phyloP scores from a whole-genome alignment of 2,797 vertebrate species.

The Poecile montanus region DNA sequence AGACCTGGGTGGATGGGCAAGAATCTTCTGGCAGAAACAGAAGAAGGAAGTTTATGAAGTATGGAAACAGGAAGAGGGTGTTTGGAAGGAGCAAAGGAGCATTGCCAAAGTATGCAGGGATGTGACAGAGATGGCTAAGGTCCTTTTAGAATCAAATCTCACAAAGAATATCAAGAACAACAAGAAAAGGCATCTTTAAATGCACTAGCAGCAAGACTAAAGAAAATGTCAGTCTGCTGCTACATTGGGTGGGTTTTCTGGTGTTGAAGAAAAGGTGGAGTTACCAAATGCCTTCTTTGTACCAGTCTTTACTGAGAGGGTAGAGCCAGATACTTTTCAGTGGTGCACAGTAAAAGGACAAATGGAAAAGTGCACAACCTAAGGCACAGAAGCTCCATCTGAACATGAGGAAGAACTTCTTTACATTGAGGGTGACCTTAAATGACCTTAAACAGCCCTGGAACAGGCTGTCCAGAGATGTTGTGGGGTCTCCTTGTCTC shows the following conservation, averaged over 20 bases:
- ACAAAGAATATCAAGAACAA: background rate
- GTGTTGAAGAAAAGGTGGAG: background rate
- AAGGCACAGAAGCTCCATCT: background rate
- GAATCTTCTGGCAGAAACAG: background rate
- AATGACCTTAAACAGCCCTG: background rate
- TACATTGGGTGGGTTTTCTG: background rate
- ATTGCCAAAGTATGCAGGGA: background rate
- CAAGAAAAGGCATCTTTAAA: background rate
- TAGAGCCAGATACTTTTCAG: background rate
- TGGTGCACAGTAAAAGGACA: background rate
- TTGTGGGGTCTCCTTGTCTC: background rate
- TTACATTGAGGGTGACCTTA: background rate
- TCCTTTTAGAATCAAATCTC: background rate
- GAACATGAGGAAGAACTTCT: background rate
- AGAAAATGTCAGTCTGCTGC: background rate
- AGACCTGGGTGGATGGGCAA: background rate
- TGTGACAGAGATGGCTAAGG: background rate
- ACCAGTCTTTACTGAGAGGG: background rate
- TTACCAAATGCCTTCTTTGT: background rate
- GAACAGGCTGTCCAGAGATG: background rate
- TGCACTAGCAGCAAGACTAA: background rate
- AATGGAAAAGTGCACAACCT: background rate
- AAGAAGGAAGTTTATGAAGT: background rate
- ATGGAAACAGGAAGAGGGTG: background rate
- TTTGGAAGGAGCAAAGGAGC: background rate